A percentile compares a stretch with the other conserved stretches of the same genome.
phyloP scores from a whole-genome alignment of 1,140 invertebrate genomes.

The Drosophila arawakana region DNA sequence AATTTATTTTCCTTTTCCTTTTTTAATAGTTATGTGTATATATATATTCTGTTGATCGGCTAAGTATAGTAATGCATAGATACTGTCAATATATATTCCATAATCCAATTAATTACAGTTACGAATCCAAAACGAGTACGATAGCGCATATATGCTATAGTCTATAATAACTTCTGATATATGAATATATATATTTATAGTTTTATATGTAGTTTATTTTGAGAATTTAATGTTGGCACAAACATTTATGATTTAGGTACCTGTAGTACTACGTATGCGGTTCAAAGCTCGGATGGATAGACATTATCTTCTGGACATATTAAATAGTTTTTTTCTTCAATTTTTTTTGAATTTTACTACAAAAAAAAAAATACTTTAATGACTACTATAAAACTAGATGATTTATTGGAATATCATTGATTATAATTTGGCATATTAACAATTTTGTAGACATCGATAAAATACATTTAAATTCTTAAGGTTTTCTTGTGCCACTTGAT shows the following conservation, averaged over 20 bases:
- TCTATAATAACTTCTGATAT: background rate
- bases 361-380: constrained; percentile 19
- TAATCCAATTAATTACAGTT: background rate
- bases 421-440: constrained; percentile 1
- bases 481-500: constrained; percentile 18
- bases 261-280: constrained; percentile 47
- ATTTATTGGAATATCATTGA: constrained; percentile 8
- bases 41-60: constrained; percentile 15
- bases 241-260: constrained; percentile 43
- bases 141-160: constrained; percentile 16
- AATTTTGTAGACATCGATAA: constrained; percentile 13
- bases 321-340: too few species aligned
- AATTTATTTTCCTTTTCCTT: constrained; percentile 23
- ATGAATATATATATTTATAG: constrained; percentile 13
- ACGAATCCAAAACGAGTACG: constrained; percentile 4
- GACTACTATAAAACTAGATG: constrained; percentile 4
- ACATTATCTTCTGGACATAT: background rate
- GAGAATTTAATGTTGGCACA: constrained; percentile 24
- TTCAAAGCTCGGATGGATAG: background rate
- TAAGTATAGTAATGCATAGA: constrained; percentile 23
- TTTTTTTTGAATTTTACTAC: constrained; percentile 10
- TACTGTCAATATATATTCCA: background rate
- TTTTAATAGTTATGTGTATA: constrained; percentile 17
- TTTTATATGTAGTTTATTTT: background rate
- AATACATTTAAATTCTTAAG: constrained; percentile 12